Evolutionary conservation across 1,140 invertebrate genomes (phyloP), one percentile per base, ranked within the genome.

Genomic region (Cyphomyrmex costatus): DNA sequence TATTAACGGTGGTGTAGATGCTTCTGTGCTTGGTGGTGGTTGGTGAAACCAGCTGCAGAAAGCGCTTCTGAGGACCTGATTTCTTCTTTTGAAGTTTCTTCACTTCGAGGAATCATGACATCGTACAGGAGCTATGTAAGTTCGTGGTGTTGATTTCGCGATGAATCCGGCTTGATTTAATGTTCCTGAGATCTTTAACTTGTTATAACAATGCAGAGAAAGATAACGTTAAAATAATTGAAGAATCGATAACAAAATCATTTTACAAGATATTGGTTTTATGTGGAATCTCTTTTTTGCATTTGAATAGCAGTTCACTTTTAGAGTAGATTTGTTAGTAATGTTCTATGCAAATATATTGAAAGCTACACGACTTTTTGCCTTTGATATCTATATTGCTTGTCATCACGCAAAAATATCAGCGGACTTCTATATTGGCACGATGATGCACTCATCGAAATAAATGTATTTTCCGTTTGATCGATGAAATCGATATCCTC

Each of bases 41-140:
- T 42, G 68, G 49, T 77, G 86, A 90, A 68, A 14, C 71, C 46
- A 60, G 36, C 46, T 85, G 66, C 53, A 84, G 53, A 27, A 85
- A 89, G 83, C 83, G 70, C 42, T 36, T 53, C 61, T 10, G 4
- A 2, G 33, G 24, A 71, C 19, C 6, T 21, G 24, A 51, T 60
- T 77, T 51, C 51, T 19, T 74, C 51, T 42, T 70, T 42, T 53
- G 10, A 56, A 56, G 19, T 88, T 73, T 42, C 76, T 74, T 65
- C 83, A 46, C 24, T 79, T 16, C 46, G 42, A 87, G 46, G 65
- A 24, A 73, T 71, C 46, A 95, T 95, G 94, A 92, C 94, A 30
- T 94, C 94, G 73, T 95, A 93, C 86, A 94, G 93, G 85, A 94
- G 92, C 92, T 95, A 95, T 68, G 94, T 95, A 94, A 95, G 94